phyloP scores from a whole-genome alignment of 1,140 invertebrate species.

The Papilio xuthus region DNA sequence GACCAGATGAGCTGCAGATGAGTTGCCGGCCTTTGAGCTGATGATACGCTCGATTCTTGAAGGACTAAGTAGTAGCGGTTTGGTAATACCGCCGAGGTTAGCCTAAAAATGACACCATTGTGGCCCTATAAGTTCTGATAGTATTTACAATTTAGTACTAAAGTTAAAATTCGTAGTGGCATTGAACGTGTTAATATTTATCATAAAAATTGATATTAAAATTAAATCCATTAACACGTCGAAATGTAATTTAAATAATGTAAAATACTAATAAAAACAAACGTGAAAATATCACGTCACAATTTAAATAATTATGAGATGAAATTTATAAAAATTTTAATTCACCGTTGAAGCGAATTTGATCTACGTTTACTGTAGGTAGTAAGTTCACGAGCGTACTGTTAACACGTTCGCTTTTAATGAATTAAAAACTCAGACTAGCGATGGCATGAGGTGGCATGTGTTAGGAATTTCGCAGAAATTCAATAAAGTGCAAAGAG shows the following conservation, averaged over 20 bases:
- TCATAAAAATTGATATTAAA: background rate
- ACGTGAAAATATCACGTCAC: background rate
- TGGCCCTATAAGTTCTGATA: no score
- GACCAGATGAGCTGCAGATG: no score
- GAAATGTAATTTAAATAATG: slow-evolving; percentile 14
- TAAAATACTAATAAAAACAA: background rate
- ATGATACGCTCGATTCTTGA: no score
- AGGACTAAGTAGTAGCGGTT: no score
- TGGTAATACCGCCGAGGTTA: no score
- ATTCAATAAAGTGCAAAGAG: slow-evolving; percentile 67
- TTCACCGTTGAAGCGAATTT: slow-evolving; percentile 25
- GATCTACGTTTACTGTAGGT: slow-evolving; percentile 25
- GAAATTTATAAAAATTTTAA: slow-evolving; percentile 32
- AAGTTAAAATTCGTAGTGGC: background rate
- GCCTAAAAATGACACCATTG: no score
- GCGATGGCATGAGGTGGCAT: slow-evolving; percentile 52
- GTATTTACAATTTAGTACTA: background rate
- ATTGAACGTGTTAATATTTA: background rate
- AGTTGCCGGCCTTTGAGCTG: no score
- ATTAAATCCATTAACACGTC: background rate
- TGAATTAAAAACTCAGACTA: slow-evolving; percentile 57
- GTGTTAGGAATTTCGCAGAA: slow-evolving; percentile 66
- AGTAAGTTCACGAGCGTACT: slow-evolving; percentile 26
- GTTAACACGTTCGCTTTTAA: slow-evolving; percentile 45
- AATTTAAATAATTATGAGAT: slow-evolving; percentile 24